phyloP scores from a whole-genome alignment of 2,113 vertebrate genomes.

The Genyomyrus donnyi region DNA sequence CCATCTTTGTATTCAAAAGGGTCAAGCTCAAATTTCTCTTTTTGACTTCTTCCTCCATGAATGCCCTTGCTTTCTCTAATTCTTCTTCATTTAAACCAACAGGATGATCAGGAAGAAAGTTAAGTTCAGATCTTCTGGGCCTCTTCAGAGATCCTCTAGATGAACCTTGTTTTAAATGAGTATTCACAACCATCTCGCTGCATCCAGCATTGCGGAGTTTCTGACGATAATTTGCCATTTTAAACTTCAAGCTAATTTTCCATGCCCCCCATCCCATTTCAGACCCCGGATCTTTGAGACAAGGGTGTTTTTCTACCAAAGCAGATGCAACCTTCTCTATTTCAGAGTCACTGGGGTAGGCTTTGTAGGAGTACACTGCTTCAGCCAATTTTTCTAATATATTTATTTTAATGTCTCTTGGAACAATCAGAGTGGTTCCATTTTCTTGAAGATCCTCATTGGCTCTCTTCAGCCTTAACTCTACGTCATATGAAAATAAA shows the following conservation, averaged over 20 bases:
- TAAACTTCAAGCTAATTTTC: slow-evolving; percentile 28
- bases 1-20: slow-evolving; percentile 22
- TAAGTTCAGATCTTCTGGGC: neutral
- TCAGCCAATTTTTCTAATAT: slow-evolving; percentile 27
- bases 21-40: slow-evolving; percentile 3
- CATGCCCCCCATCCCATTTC: slow-evolving; percentile 20
- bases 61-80: neutral
- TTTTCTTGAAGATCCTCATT: neutral
- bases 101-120: neutral
- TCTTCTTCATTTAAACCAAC: neutral
- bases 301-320: slow-evolving; percentile 23
- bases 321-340: slow-evolving; percentile 26
- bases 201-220: neutral
- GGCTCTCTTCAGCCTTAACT: neutral
- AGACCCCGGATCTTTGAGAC: slow-evolving; percentile 15
- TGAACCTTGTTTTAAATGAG: neutral
- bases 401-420: slow-evolving; percentile 30
- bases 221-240: slow-evolving; percentile 27
- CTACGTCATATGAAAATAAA: neutral
- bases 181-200: neutral
- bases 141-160: neutral
- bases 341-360: slow-evolving; percentile 29
- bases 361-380: slow-evolving; percentile 27
- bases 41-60: slow-evolving; percentile 13
- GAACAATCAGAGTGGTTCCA: neutral